phyloP scores from a whole-genome alignment of 2,797 vertebrate species.

The Microhierax caerulescens region DNA sequence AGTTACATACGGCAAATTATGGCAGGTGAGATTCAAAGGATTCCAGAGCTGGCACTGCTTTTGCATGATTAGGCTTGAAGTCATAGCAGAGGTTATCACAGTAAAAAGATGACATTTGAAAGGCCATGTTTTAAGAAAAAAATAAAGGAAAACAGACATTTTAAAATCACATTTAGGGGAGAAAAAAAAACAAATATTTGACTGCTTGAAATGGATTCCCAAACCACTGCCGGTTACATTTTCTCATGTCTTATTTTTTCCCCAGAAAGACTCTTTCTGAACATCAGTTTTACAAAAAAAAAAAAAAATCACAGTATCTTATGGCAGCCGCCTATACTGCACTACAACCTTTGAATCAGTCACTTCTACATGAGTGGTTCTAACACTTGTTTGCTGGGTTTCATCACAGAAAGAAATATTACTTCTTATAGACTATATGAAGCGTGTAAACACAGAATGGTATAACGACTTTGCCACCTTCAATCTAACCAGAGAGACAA shows the following conservation, averaged over 20 bases:
- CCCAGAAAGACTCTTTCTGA: background rate
- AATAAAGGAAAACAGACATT: background rate
- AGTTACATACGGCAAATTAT: background rate
- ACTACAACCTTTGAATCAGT: background rate
- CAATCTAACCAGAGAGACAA: background rate
- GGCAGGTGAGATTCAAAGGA: background rate
- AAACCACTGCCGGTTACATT: rapidly evolving
- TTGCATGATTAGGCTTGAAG: background rate
- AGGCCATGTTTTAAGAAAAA: background rate
- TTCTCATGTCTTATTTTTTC: background rate
- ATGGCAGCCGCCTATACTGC: background rate
- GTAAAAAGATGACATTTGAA: background rate
- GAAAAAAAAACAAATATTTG: background rate
- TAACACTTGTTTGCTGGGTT: background rate
- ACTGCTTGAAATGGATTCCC: background rate
- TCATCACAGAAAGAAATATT: background rate
- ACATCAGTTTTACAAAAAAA: background rate
- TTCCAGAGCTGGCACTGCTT: background rate
- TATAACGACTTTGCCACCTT: background rate
- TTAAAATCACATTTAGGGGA: rapidly evolving
- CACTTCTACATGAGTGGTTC: background rate
- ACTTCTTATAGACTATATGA: background rate
- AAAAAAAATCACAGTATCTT: background rate
- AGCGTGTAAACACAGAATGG: background rate
- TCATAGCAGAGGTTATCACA: background rate